phyloP scores from a whole-genome alignment of 2,888 invertebrate species.

The Cryptophagus acutangulus region DNA sequence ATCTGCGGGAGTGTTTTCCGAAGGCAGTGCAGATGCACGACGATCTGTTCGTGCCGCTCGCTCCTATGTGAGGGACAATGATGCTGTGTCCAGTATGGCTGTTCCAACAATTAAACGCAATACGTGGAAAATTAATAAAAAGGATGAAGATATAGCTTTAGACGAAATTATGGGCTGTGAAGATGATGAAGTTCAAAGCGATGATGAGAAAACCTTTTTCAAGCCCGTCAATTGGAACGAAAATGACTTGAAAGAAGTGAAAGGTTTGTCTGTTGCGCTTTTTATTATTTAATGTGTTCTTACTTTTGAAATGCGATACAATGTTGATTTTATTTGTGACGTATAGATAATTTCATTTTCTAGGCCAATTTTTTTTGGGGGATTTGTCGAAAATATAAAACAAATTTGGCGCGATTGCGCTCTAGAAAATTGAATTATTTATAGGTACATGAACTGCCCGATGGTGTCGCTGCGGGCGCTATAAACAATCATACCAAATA shows the following conservation, averaged over 20 bases:
- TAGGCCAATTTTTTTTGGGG: too few relatives aligned
- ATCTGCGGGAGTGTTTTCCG: slow-evolving; percentile 21
- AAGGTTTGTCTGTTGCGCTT: too few relatives aligned
- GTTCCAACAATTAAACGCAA: slow-evolving; percentile 34
- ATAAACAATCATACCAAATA: too few relatives aligned
- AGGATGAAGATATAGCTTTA: slow-evolving; percentile 33
- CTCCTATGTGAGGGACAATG: slow-evolving; percentile 25
- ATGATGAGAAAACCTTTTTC: slow-evolving; percentile 34
- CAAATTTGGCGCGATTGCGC: too few relatives aligned
- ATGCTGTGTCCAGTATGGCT: slow-evolving; percentile 23
- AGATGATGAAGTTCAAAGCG: slow-evolving; percentile 28
- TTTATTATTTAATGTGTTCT: too few relatives aligned
- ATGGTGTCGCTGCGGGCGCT: too few relatives aligned
- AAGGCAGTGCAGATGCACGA: slow-evolving; percentile 14
- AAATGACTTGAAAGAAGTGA: slow-evolving; percentile 24
- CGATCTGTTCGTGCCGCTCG: background rate
- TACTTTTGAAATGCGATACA: too few relatives aligned
- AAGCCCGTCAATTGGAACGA: slow-evolving; percentile 28
- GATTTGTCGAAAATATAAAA: too few relatives aligned
- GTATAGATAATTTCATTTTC: too few relatives aligned
- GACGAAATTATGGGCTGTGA: slow-evolving; percentile 32
- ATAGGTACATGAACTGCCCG: too few relatives aligned
- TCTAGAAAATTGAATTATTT: too few relatives aligned
- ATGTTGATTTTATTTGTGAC: too few relatives aligned
- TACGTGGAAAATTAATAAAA: slow-evolving; percentile 33